phyloP scores from a whole-genome alignment of 2,113 vertebrate genomes.

The Ceyx melanurus region DNA sequence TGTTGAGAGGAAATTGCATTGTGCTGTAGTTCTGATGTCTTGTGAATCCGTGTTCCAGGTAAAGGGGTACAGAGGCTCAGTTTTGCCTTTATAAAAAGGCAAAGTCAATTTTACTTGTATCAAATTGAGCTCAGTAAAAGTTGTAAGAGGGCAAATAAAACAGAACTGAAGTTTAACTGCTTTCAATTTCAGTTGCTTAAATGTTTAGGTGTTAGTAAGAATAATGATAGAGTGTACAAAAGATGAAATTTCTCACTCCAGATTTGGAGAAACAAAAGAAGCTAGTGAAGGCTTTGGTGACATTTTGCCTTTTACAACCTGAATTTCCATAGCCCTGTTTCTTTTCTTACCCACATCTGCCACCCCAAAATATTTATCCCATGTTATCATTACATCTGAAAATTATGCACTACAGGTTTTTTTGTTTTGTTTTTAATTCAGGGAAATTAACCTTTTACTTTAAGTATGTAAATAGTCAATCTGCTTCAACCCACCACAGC shows the following conservation, averaged over 20 bases:
- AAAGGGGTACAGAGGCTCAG: background rate
- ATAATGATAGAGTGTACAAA: background rate
- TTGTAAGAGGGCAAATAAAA: background rate
- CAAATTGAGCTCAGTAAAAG: background rate
- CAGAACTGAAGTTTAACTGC: background rate
- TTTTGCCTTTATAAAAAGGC: background rate
- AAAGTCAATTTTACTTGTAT: background rate
- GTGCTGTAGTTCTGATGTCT: background rate
- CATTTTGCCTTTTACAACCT: background rate
- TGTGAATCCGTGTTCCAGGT: background rate
- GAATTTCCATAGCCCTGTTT: background rate
- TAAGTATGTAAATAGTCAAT: background rate
- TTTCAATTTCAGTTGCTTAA: background rate
- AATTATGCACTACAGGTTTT: background rate
- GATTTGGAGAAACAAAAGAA: background rate
- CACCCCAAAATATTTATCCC: background rate
- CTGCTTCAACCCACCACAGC: background rate
- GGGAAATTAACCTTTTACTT: background rate
- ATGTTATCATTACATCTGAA: background rate
- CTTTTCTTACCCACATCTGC: background rate
- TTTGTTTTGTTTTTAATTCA: background rate
- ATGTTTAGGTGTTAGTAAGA: background rate
- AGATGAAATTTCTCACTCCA: background rate
- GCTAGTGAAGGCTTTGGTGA: background rate
- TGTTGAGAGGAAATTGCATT: conserved; percentile 15